Conservation (phyloP, 2,888 invertebrate species). For the Tryphoninae sp. region DNA sequence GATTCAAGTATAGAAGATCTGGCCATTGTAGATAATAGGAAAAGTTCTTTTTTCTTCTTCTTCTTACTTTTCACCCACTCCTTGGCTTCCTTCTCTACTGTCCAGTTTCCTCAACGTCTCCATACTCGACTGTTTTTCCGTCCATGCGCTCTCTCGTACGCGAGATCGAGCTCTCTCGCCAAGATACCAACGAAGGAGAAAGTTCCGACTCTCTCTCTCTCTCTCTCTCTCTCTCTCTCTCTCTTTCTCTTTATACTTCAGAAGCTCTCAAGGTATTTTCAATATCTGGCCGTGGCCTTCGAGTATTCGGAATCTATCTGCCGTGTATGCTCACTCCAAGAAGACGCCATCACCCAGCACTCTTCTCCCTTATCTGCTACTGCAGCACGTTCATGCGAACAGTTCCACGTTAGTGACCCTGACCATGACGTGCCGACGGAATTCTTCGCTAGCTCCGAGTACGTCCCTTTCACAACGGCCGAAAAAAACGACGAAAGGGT, state of each 20-base stretch:
- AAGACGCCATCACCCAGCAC: slow-evolving; percentile 21
- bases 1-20: slow-evolving; percentile 23
- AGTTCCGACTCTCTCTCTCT: slow-evolving; percentile 67
- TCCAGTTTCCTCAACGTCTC: slow-evolving; percentile 61
- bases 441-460: slow-evolving; percentile 43
- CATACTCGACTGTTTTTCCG: slow-evolving; percentile 43
- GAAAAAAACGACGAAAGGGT: background rate
- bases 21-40: slow-evolving; percentile 50
- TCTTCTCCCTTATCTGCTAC: background rate
- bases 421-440: slow-evolving; percentile 48
- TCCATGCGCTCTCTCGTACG: slow-evolving; percentile 29
- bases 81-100: slow-evolving; percentile 21
- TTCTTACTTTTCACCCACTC: background rate
- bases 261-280: slow-evolving; percentile 76
- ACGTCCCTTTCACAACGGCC: background rate
- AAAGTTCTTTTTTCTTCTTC: slow-evolving; percentile 49
- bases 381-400: slow-evolving; percentile 5
- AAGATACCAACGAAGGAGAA: slow-evolving; percentile 64
- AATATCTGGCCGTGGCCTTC: slow-evolving; percentile 75
- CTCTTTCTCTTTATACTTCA: background rate
- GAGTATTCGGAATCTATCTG: slow-evolving; percentile 63
- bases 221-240: background rate
- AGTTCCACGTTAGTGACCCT: slow-evolving; percentile 44
- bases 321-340: slow-evolving; percentile 41
- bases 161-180: slow-evolving; percentile 56